Base-by-base conservation (phyloP, 2,888 invertebrate species). In the Troilus luridus region DNA sequence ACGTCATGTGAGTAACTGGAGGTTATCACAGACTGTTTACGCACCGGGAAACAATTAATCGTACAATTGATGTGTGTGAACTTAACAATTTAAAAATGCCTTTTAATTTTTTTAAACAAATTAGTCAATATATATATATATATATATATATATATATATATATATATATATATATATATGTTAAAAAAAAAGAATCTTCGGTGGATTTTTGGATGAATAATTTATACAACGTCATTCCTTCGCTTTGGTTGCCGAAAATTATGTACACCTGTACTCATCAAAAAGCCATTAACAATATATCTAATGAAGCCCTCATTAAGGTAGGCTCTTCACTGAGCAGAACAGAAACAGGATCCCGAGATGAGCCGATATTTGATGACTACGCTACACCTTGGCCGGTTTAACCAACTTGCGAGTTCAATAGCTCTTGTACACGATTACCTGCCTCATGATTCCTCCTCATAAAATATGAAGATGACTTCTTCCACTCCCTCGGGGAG, bases 401-500 rank as follows among this genome's bases (percentile, higher is more conserved):
- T 41, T 41, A 41, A 41, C 41, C n/a, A n/a, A n/a, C n/a, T n/a
- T n/a, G n/a, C n/a, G n/a, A n/a, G n/a, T n/a, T n/a, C n/a, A n/a
- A 72, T 7, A 56, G 85, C 11, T 9, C 9, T 54, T n/a, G n/a
- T 85, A 56, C 85, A 11, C 56, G 85, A 54, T 85, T n/a, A 58
- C 56, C 56, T 58, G 56, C 10, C 17, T 85, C 56, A 85, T 85
- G 56, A 85, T 85, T 56, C 85, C 85, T 56, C 10, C 85, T 85
- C 5, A 10, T 85, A 56, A 85, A 56, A 56, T 85, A 85, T 85
- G 56, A n/a, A 85, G 11, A 9, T 14, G 27, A n/a, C 21, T 85
- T 85, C 56, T 85, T 85, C 85, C 85, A 56, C 56, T 58, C 85
- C 54, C 85, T 85, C 19, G 56, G 85, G 56, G n/a, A 58, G 56